Evolutionary conservation across 1,140 invertebrate genomes (phyloP), one percentile per base, ranked within the genome.

Genomic region (Drosophila erecta): DNA sequence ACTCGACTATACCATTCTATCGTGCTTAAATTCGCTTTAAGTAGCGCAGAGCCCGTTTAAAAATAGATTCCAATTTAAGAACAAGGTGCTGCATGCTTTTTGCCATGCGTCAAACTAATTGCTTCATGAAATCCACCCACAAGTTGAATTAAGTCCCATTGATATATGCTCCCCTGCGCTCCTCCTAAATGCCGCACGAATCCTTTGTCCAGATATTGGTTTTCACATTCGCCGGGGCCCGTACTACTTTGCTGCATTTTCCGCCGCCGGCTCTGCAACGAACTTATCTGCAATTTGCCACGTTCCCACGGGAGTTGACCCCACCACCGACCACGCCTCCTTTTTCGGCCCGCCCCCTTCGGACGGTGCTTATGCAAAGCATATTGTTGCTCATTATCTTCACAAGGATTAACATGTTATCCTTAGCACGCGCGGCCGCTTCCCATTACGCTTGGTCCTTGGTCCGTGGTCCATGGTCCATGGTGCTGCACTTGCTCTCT

Each of bases 351-450:
- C 20, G 27, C 47, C 60, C 50, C 49, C 24, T 40, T 50, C 24
- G 55, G 38, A 37, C 22, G 33, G 59, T 69, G 74, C 79, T 87
- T 83, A 81, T 79, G 84, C 75, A 87, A 83, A 83, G 83, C 79
- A 73, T 76, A 76, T 87, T 87, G 84, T 81, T 89, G 84, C 79
- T 87, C 79, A 83, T 87, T 89, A 87, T 89, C 84, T 49, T 76
- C 66, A 76, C 79, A 69, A 53, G 75, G 83, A 87, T 87, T 87
- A 87, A 89, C 75, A 76, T 87, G 84, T 87, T 87, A 87, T 87
- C 84, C 83, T 46, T 70, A 50, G 84, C 83, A 87, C 79, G 83
- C 84, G 76, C 76, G 57, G 69, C 24, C 54, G 74, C 74, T 64
- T 74, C 53, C 61, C 66, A 56, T 69, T 47, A 33, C 44, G 20